Conservation (phyloP, 2,797 vertebrate species). For the Leontopithecus rosalia region DNA sequence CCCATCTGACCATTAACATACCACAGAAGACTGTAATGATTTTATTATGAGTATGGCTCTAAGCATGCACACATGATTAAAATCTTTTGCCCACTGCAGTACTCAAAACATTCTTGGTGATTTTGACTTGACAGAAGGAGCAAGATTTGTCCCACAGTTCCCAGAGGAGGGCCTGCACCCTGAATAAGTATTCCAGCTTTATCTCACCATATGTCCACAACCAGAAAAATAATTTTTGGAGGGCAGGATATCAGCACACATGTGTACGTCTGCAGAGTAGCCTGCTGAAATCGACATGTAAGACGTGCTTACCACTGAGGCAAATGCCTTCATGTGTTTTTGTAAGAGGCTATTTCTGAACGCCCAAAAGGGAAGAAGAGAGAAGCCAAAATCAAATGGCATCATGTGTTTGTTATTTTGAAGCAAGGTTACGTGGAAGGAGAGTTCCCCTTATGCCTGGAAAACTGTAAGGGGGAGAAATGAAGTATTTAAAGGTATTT, state of each 20-base stretch:
- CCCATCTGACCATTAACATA: slow-evolving; percentile 31
- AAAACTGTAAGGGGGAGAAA: slow-evolving; percentile 74
- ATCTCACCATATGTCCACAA: slow-evolving; percentile 51
- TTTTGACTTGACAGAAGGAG: slow-evolving; percentile 73
- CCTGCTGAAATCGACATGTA: slow-evolving; percentile 75
- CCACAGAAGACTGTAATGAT: background rate
- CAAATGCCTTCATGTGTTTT: slow-evolving; percentile 77
- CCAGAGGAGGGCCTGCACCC: slow-evolving; percentile 74
- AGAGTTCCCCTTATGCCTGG: slow-evolving; percentile 61
- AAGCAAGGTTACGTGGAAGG: slow-evolving; percentile 67
- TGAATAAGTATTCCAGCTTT: slow-evolving; percentile 74
- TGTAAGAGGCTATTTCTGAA: slow-evolving; percentile 66
- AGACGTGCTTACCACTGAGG: slow-evolving; percentile 72
- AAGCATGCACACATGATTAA: slow-evolving; percentile 2
- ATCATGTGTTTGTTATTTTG: slow-evolving; percentile 66
- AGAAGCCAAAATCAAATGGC: slow-evolving; percentile 56
- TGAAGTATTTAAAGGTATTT: slow-evolving; percentile 82
- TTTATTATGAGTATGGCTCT: background rate
- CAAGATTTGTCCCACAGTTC: slow-evolving; percentile 70
- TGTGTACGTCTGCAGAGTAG: slow-evolving; percentile 73
- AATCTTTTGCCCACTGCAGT: background rate
- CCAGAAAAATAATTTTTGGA: slow-evolving; percentile 75
- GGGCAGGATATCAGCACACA: slow-evolving; percentile 75
- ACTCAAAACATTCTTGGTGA: slow-evolving; percentile 49
- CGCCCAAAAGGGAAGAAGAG: slow-evolving; percentile 58